Base-by-base conservation (phyloP, 2,888 invertebrate species). In the Amblyjoppa proteus region DNA sequence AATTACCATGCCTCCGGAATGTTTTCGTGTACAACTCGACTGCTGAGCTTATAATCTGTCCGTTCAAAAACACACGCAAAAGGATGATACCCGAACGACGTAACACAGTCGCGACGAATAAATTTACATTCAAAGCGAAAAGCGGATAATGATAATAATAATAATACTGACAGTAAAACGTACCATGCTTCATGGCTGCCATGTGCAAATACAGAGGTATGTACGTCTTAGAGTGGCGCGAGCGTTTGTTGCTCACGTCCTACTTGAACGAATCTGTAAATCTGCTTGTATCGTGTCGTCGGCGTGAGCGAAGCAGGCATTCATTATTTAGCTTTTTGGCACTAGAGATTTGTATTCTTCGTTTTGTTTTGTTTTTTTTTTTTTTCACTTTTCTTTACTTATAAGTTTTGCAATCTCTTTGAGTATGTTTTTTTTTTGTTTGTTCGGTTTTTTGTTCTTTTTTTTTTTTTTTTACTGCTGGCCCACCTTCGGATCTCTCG, bases 101-200 rank as follows among this genome's bases (percentile, higher is more conserved):
- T 68, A 78, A 64, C 13, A 49, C 45, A 64, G 71, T 69, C 25
- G 58, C 25, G 34, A 76, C 49, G 53, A 61, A 71, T 61, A 45
- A 71, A 75, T 69, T 45, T 81, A 81, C 86, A 84, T 81, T 81
- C 74, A 81, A 87, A 87, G 87, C 87, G 61, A 85, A 79, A 79
- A 81, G 85, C 81, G 85, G 79, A 16, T 31, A 61, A 64, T 64
- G 7, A 34, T 7, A 64, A 64, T 5, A n/a, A 70, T 64, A 34
- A 64, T 64, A 64, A 90, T 88, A 90, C 89, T 90, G 86, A 90
- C 90, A 90, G 88, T 89, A 91, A 90, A 93, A 94, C 94, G 91
- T 94, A 95, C 95, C 94, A 94, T 95, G 94, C 93, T 94, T 94
- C 94, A 95, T 94, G 91, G 94, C 95, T 92, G 95, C 94, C 94